phyloP scores from a whole-genome alignment of 2,113 vertebrate species.

The Mobula birostris region DNA sequence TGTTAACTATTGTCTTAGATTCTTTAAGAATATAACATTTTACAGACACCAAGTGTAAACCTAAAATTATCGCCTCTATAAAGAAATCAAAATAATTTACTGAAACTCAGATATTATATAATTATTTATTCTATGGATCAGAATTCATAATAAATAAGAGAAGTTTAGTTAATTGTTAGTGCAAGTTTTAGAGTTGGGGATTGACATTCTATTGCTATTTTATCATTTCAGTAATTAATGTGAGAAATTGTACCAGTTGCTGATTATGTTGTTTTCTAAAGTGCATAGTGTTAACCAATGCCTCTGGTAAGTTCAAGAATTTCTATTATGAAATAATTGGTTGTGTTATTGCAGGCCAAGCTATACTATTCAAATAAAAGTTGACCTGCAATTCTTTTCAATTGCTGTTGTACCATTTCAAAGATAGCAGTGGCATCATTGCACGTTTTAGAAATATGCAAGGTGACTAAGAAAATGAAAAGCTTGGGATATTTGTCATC shows the following conservation, averaged over 20 bases:
- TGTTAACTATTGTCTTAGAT: not conserved
- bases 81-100: conserved; percentile 27
- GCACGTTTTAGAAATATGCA: not conserved
- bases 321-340: not conserved
- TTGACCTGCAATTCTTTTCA: not conserved
- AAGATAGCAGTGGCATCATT: conserved; percentile 26
- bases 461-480: not conserved
- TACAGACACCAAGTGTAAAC: not conserved
- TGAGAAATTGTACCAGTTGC: conserved; percentile 16
- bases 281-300: conserved; percentile 29
- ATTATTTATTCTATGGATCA: not conserved
- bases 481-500: not conserved
- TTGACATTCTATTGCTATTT: not conserved
- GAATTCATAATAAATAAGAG: conserved; percentile 32
- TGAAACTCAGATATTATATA: not conserved
- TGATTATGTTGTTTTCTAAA: conserved; percentile 24
- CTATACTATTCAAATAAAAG: not conserved
- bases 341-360: conserved; percentile 17
- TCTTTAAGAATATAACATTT: not conserved
- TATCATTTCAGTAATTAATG: not conserved
- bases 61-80: not conserved
- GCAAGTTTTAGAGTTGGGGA: conserved; percentile 10
- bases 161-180: conserved; percentile 18
- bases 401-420: not conserved
- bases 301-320: not conserved